Conservation (phyloP, 2,113 vertebrate species). For the Zootoca vivipara region DNA sequence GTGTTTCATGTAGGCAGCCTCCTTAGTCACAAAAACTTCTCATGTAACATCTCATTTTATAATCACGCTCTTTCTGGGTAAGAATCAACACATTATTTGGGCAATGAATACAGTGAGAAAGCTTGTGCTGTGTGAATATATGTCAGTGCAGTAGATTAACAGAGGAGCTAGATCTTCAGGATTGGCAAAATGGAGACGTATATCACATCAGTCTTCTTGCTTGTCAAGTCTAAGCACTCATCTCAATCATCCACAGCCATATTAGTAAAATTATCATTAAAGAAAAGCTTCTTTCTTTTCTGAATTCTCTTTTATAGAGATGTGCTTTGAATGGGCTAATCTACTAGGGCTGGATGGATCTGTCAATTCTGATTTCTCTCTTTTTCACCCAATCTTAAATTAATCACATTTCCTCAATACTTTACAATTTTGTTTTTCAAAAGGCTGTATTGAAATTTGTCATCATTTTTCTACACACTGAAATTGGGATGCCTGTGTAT, state of each 20-base stretch:
- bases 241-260: background rate
- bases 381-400: too few relatives aligned
- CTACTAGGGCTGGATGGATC: too few relatives aligned
- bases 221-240: background rate
- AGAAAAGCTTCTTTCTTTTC: slow-evolving; percentile 9
- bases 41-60: background rate
- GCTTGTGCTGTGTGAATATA: background rate
- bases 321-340: background rate
- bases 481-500: too few relatives aligned
- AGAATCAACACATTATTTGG: background rate
- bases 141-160: background rate
- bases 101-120: background rate
- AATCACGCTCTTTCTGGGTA: slow-evolving; percentile 7
- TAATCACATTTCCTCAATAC: too few relatives aligned
- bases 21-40: background rate
- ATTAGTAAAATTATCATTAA: slow-evolving; percentile 20
- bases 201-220: background rate
- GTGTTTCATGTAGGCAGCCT: slow-evolving; percentile 31
- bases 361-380: too few relatives aligned
- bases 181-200: background rate
- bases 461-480: too few relatives aligned
- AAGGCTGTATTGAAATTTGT: background rate
- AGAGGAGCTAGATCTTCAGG: background rate
- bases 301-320: slow-evolving; percentile 15
- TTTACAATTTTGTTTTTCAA: background rate